phyloP scores from a whole-genome alignment of 2,113 vertebrate species.

The Blennius ocellaris region DNA sequence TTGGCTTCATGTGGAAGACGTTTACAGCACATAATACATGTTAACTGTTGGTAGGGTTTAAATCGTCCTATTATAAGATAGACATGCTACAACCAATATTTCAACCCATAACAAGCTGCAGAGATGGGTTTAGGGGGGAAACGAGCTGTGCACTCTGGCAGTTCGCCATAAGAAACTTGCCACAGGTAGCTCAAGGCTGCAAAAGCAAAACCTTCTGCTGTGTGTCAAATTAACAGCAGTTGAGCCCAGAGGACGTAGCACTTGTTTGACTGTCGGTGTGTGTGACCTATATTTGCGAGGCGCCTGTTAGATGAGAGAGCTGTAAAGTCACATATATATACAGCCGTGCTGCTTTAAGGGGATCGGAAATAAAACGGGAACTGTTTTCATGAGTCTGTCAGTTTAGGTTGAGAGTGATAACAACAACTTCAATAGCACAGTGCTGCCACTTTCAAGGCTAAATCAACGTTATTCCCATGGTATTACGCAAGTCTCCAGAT shows the following conservation, averaged over 20 bases:
- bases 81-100: neutral
- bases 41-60: slow-evolving; percentile 49
- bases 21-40: slow-evolving; percentile 52
- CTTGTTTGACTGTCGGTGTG: slow-evolving; percentile 42
- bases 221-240: slow-evolving; percentile 47
- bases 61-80: slow-evolving; percentile 36
- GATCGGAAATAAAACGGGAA: slow-evolving; percentile 27
- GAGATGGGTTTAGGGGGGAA: neutral
- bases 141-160: neutral
- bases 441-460: too few relatives aligned
- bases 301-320: slow-evolving; percentile 42
- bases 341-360: slow-evolving; percentile 23
- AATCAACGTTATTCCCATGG: too few relatives aligned
- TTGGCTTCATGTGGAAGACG: slow-evolving; percentile 46
- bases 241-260: slow-evolving; percentile 54
- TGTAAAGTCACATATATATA: slow-evolving; percentile 13
- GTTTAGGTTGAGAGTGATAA: too few relatives aligned
- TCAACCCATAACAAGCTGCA: neutral
- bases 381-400: slow-evolving; percentile 11
- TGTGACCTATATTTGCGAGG: slow-evolving; percentile 69
- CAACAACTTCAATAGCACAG: too few relatives aligned
- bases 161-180: slow-evolving; percentile 40
- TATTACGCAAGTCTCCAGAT: too few relatives aligned
- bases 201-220: slow-evolving; percentile 33
- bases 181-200: slow-evolving; percentile 58